These are phyloP conservation scores for Ectobius pallidus DNA, from an alignment of 2,888 invertebrate genomes.

Conservation along the genomic window DNA sequence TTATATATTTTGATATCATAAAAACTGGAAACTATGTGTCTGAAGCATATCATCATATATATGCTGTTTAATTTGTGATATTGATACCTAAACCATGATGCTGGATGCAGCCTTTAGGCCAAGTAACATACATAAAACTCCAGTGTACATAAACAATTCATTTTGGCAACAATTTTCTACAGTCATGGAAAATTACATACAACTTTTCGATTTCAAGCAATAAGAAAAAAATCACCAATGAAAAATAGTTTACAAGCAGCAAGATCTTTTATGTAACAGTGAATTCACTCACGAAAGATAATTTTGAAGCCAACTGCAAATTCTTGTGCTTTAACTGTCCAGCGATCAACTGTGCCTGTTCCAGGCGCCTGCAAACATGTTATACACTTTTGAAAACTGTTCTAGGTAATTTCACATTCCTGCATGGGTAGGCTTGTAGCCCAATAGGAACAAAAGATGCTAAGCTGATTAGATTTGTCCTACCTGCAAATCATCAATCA, in stretches of 20 bases:
- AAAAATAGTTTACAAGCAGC: constrained; percentile 20
- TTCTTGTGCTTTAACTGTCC: not conserved
- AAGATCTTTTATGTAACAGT: not conserved
- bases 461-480: constrained; percentile 26
- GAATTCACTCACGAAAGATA: not conserved
- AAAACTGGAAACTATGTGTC: constrained; percentile 14
- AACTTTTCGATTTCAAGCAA: constrained; percentile 17
- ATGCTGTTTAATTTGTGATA: constrained; percentile 19
- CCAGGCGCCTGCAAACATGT: not conserved
- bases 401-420: constrained; percentile 9
- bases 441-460: constrained; percentile 25
- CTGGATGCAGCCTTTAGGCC: constrained; percentile 25
- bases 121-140: constrained; percentile 25
- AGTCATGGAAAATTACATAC: constrained; percentile 27
- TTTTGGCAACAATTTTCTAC: constrained; percentile 23
- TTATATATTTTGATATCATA: constrained; percentile 2
- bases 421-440: constrained; percentile 14
- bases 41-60: not conserved
- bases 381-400: constrained; percentile 12
- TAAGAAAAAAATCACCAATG: constrained; percentile 29
- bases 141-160: constrained; percentile 3
- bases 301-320: constrained; percentile 17
- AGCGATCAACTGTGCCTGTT: not conserved
- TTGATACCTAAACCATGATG: constrained; percentile 24
- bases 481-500: constrained; percentile 35